Base-by-base conservation (phyloP, 2,113 vertebrate genomes). In the Tilapia sparmanii region DNA sequence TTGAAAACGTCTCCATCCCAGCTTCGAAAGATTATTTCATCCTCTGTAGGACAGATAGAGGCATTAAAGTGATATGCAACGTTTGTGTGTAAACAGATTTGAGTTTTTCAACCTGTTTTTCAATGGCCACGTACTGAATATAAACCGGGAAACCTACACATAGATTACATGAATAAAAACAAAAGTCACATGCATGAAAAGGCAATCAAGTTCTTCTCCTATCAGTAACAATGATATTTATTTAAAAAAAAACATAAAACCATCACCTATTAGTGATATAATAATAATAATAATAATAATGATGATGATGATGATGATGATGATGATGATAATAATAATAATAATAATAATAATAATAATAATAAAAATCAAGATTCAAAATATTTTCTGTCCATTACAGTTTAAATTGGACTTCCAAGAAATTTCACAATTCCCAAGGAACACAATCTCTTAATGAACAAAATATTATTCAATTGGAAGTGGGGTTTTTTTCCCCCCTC, bases 1-100 rank as follows among this genome's bases (percentile, higher is more conserved):
- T 92, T 96, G 84, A 96, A 42, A 16, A 97, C 80, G 11, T 96
- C 92, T 55, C 96, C 95, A 1, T 96, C 93, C 94, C 94, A 95
- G 80, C 61, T 95, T 45, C 57, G 93, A 80, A 93, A 96, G 83
- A 96, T 71, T 29, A 96, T 66, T 57, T 95, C 94, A 18, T 92
- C 86, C 26, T 85, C 96, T 97, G 73, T 13, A 8, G 40, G 38
- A 92, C 29, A 83, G 2, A 87, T 53, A 54, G 19, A 38, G 47
- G 4, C 3, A n/a, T 50, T 78, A 52, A 52, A 22, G 13, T 22
- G 16, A 10, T 66, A 13, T 66, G n/a, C 6, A 29, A 33, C 0
- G 0, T 53, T 52, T 73, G 40, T 26, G 29, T 45, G 40, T 47
- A 29, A 42, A 42, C 35, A 71, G 40, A 26, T 24, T 24, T 71